Percentiles rank a stretch among this genome's conserved stretches.
These are phyloP conservation scores for Melanotaenia boesemani DNA, from an alignment of 2,797 vertebrate species.

Conservation along the genomic window DNA sequence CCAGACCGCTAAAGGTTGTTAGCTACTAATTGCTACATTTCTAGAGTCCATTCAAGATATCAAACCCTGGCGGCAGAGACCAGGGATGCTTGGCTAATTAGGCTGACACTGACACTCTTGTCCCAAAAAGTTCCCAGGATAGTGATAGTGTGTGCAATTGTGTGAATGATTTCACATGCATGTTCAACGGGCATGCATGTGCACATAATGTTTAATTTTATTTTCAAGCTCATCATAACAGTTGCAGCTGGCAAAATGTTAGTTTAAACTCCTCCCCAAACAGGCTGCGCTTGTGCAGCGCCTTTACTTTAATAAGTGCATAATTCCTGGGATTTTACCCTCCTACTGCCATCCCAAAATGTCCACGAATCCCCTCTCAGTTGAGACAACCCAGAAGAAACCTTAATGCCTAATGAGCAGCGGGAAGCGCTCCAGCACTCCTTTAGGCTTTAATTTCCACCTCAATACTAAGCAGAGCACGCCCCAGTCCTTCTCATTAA, in stretches of 20 bases:
- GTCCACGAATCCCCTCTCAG: constrained; percentile 69
- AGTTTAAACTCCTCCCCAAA: constrained; percentile 69
- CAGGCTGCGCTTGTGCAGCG: constrained; percentile 45
- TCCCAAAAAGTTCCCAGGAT: constrained; percentile 75
- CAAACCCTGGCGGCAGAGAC: constrained; percentile 74
- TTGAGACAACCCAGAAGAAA: constrained; percentile 73
- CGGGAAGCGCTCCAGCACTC: constrained; percentile 77
- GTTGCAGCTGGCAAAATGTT: constrained; percentile 67
- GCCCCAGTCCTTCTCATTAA: constrained; percentile 75
- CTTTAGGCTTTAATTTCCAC: constrained; percentile 78
- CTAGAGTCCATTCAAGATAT: constrained; percentile 78
- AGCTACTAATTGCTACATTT: constrained; percentile 84
- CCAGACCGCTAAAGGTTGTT: constrained; percentile 71
- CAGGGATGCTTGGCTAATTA: constrained; percentile 75
- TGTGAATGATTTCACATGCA: constrained; percentile 34
- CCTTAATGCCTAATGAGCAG: constrained; percentile 82
- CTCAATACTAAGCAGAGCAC: constrained; percentile 77
- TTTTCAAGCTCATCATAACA: constrained; percentile 50
- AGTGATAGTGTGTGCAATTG: constrained; percentile 38
- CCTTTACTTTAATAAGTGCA: constrained; percentile 70
- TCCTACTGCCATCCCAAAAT: constrained; percentile 69
- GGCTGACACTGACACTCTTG: constrained; percentile 75
- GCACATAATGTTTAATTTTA: constrained; percentile 39
- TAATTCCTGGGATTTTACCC: constrained; percentile 77
- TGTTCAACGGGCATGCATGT: constrained; percentile 23